Percentiles rank a stretch among this genome's conserved stretches.
phyloP scores from a whole-genome alignment of 2,797 vertebrate genomes.

The Buceros bicornis region DNA sequence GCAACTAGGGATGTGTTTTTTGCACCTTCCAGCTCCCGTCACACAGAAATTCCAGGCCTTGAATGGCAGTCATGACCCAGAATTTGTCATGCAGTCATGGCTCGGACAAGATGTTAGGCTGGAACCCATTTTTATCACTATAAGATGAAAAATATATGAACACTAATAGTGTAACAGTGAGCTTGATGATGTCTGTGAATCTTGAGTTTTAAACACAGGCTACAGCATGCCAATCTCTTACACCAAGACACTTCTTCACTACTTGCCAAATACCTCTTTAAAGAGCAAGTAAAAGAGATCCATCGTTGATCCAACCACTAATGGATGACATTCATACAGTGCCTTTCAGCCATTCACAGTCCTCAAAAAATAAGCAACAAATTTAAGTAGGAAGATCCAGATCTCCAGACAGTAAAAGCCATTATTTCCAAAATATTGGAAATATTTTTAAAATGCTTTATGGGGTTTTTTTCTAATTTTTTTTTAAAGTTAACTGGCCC shows the following conservation, averaged over 20 bases:
- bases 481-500: neutral
- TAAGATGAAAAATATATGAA: neutral
- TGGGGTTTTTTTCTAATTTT: neutral
- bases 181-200: neutral
- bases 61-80: neutral
- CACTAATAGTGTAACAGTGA: neutral
- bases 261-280: neutral
- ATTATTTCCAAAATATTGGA: neutral
- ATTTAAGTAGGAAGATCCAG: neutral
- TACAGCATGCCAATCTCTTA: neutral
- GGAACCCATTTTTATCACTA: neutral
- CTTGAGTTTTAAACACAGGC: neutral
- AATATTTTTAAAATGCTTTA: neutral
- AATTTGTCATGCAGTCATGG: neutral
- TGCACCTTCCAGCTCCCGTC: neutral
- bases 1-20: neutral
- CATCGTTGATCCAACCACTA: neutral
- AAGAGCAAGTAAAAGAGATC: neutral
- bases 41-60: neutral
- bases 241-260: neutral
- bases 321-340: neutral
- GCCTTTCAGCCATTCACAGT: neutral
- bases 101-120: neutral
- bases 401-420: neutral
- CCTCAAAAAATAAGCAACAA: neutral